Evolutionary conservation across 2,113 vertebrate species (phyloP).

Genomic region (Mus musculus): DNA sequence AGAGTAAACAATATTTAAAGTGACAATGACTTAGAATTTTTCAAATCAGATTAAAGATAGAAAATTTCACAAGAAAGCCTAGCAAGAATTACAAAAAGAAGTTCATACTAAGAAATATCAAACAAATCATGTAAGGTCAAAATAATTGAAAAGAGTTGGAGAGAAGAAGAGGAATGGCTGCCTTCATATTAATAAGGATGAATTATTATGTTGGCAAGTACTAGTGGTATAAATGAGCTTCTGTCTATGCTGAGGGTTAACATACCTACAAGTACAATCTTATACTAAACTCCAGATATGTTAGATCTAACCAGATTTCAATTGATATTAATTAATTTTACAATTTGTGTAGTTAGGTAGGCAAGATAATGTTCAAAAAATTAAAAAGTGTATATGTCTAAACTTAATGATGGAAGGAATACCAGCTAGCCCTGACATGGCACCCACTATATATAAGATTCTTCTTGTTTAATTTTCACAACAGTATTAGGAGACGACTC

Average conservation of each 20-base stretch:
- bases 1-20: background rate
- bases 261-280: background rate
- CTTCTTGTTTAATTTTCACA: background rate
- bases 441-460: background rate
- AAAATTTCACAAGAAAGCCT: background rate
- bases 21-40: conserved; percentile 7
- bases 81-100: background rate
- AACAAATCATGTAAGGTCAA: background rate
- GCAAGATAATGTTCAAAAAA: background rate
- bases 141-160: background rate
- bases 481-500: background rate
- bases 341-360: background rate
- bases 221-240: background rate
- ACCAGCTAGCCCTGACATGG: background rate
- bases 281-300: background rate
- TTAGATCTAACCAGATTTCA: background rate
- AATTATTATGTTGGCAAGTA: background rate
- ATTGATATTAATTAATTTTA: background rate
- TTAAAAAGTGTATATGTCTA: background rate
- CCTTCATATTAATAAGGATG: background rate
- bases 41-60: background rate
- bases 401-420: background rate
- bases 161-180: background rate
- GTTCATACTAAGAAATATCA: background rate
- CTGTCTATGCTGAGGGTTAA: background rate